These are phyloP conservation scores for Oriolus oriolus DNA, from an alignment of 2,113 vertebrate species.

Conservation along the genomic window DNA sequence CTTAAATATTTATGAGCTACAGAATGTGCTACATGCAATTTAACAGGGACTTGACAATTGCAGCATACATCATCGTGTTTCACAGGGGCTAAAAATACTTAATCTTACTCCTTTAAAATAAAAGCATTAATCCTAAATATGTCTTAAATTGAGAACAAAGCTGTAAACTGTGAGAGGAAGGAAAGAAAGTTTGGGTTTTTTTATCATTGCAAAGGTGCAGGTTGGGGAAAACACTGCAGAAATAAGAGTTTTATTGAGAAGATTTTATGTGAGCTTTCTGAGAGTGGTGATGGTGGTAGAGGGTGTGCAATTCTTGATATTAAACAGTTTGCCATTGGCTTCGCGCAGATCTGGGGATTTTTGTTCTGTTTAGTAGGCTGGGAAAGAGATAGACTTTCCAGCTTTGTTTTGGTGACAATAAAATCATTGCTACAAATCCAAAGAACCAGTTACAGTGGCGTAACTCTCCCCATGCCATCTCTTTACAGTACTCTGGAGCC, in stretches of 20 bases:
- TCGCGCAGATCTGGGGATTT: background rate
- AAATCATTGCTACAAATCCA: background rate
- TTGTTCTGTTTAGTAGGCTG: background rate
- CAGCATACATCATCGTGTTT: slow-evolving; percentile 69
- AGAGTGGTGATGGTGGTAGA: background rate
- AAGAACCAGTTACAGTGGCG: background rate
- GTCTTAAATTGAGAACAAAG: slow-evolving; percentile 2
- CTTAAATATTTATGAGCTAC: slow-evolving; percentile 78
- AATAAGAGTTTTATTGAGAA: background rate
- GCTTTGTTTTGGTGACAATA: background rate
- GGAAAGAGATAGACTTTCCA: background rate
- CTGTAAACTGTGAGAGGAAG: background rate
- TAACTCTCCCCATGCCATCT: background rate
- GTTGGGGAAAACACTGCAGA: background rate
- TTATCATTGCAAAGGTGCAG: background rate
- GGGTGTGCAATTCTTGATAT: background rate
- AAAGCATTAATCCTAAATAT: slow-evolving; percentile 59
- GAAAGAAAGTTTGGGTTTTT: background rate
- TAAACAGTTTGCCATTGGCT: background rate
- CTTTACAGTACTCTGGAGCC: background rate
- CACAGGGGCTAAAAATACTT: slow-evolving; percentile 69
- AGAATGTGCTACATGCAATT: slow-evolving; percentile 69
- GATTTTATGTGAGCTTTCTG: background rate
- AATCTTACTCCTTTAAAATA: slow-evolving; percentile 44
- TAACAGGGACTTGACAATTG: slow-evolving; percentile 71